Conservation (phyloP, 2,113 vertebrate species). For the Pangasianodon hypophthalmus region DNA sequence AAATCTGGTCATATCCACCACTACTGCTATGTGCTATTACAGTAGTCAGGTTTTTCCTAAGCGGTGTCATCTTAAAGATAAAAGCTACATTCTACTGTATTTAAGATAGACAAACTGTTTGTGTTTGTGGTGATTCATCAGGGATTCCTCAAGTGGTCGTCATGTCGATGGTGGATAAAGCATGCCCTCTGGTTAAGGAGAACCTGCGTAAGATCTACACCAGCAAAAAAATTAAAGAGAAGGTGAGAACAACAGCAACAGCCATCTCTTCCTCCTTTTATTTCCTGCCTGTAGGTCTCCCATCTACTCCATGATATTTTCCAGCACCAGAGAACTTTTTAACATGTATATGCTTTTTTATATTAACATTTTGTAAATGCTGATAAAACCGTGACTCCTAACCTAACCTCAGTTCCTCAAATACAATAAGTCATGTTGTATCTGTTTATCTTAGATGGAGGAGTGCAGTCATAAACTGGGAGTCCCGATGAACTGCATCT, state of each 20-base stretch:
- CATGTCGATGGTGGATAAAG: not conserved
- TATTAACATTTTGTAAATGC: too few relatives aligned
- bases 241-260: not conserved
- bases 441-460: constrained; percentile 13
- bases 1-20: too few relatives aligned
- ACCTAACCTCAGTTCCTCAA: not conserved
- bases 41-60: too few relatives aligned
- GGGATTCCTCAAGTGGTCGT: constrained; percentile 33
- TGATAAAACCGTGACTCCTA: not conserved
- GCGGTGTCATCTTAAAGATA: too few relatives aligned
- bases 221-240: constrained; percentile 39
- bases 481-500: constrained; percentile 40
- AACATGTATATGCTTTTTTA: not conserved
- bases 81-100: not conserved
- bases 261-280: not conserved
- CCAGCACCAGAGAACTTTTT: not conserved
- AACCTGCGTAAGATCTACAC: constrained; percentile 15
- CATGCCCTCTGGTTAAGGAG: not conserved
- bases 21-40: too few relatives aligned
- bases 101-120: not conserved
- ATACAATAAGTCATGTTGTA: not conserved
- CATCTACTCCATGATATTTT: not conserved
- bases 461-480: constrained; percentile 14
- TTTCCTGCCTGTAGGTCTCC: not conserved
- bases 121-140: not conserved